phyloP scores from a whole-genome alignment of 2,113 vertebrate genomes.

The Charadrius vociferus region DNA sequence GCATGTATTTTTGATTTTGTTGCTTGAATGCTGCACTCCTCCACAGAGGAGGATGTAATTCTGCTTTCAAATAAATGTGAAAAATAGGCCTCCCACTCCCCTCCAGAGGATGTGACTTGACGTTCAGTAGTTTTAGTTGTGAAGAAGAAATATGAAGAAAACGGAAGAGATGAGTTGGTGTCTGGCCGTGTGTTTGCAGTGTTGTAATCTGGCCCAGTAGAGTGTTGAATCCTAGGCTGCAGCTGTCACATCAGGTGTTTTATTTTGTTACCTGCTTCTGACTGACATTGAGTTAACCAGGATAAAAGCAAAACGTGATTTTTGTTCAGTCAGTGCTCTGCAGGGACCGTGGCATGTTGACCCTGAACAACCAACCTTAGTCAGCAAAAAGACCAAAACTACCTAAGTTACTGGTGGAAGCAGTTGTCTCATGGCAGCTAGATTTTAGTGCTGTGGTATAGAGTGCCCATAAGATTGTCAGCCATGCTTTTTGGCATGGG shows the following conservation, averaged over 20 bases:
- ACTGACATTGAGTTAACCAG: not conserved
- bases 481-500: accelerated
- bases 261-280: not conserved
- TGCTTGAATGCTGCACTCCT: not conserved
- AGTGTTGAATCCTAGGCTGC: not conserved
- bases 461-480: not conserved
- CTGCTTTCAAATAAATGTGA: not conserved
- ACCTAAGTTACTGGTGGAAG: not conserved
- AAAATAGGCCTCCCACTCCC: not conserved
- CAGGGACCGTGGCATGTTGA: not conserved
- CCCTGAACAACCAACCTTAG: not conserved
- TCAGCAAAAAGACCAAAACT: not conserved
- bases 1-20: not conserved
- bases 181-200: not conserved
- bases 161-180: not conserved
- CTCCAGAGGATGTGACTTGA: not conserved
- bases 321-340: not conserved
- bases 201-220: not conserved
- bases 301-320: not conserved
- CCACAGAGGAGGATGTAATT: not conserved
- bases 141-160: not conserved
- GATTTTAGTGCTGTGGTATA: not conserved
- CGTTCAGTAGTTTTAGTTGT: not conserved
- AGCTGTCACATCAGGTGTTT: not conserved
- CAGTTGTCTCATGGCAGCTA: not conserved